Evolutionary conservation across 2,888 invertebrate species (phyloP).

Genomic region (Gerosis bhagava): DNA sequence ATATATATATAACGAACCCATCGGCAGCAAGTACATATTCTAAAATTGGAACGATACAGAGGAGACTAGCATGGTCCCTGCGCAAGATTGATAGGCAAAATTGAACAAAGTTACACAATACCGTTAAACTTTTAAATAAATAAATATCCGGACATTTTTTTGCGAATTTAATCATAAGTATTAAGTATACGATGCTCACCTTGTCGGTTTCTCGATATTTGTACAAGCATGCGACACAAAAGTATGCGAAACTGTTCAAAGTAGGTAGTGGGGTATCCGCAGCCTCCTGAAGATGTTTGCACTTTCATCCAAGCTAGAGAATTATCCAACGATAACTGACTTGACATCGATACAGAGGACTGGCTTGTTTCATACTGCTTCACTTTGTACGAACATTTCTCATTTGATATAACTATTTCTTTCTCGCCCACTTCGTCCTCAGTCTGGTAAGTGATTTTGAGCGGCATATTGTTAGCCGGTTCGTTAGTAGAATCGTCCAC

Average conservation of each 20-base stretch:
- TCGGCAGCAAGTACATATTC: too few relatives aligned
- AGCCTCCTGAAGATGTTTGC: conserved; percentile 62
- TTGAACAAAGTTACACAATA: too few relatives aligned
- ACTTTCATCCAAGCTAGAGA: conserved; percentile 79
- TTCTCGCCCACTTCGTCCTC: conserved; percentile 60
- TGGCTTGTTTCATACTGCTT: conserved; percentile 56
- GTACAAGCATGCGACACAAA: conserved; percentile 82
- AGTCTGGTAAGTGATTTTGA: conserved; percentile 66
- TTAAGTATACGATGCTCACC: conserved; percentile 49
- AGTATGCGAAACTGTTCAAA: conserved; percentile 83
- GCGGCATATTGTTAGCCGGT: conserved; percentile 52
- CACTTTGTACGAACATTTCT: conserved; percentile 67
- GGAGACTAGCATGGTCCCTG: too few relatives aligned
- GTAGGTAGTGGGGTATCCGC: conserved; percentile 75
- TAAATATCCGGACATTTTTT: too few relatives aligned
- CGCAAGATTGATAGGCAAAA: too few relatives aligned
- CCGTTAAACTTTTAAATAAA: too few relatives aligned
- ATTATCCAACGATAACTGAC: conserved; percentile 59
- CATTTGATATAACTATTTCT: conserved; percentile 62
- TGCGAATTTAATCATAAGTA: too few relatives aligned
- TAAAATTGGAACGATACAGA: too few relatives aligned
- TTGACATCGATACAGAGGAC: conserved; percentile 61
- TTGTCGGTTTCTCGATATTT: conserved; percentile 81
- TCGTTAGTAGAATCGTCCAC: conserved; percentile 42
- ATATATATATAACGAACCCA: too few relatives aligned